Evolutionary conservation across 1,140 invertebrate genomes (phyloP).

Genomic region (Littorina saxatilis): DNA sequence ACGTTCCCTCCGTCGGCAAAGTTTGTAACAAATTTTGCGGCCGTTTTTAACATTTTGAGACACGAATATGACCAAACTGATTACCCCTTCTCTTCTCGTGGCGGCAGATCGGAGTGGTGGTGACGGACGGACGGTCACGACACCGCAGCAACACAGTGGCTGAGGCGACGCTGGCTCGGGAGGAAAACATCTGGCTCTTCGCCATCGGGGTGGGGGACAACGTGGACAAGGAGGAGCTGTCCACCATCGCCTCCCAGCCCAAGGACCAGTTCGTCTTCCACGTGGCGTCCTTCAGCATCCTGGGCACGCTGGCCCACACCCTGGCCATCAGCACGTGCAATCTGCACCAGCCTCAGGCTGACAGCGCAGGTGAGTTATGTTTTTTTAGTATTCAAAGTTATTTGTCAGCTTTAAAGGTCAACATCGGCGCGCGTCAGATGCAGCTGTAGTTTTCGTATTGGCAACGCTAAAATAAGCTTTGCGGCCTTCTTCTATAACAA

Average conservation of each 20-base stretch:
- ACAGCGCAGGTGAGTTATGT: neutral
- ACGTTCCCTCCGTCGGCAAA: no score
- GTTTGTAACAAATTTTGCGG: no score
- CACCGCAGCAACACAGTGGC: neutral
- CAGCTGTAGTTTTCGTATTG: no score
- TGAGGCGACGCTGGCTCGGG: constrained; percentile 26
- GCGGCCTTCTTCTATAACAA: no score
- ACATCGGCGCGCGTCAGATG: no score
- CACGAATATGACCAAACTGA: no score
- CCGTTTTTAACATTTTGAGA: no score
- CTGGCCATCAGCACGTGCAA: constrained; percentile 57
- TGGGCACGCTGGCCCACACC: constrained; percentile 55
- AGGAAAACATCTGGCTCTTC: constrained; percentile 22
- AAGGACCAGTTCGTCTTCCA: constrained; percentile 39
- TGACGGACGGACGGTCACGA: constrained; percentile 41
- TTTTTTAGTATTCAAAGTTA: no score
- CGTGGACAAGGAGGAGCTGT: constrained; percentile 25
- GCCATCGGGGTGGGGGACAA: constrained; percentile 33
- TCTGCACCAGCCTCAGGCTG: neutral
- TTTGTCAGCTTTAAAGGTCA: no score
- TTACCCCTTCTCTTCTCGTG: no score
- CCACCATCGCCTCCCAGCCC: constrained; percentile 26
- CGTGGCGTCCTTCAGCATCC: constrained; percentile 56
- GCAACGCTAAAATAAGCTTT: no score
- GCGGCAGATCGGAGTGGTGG: constrained; percentile 42